Base-by-base conservation (phyloP, 2,888 invertebrate genomes). In the Diplolepis rosae region DNA sequence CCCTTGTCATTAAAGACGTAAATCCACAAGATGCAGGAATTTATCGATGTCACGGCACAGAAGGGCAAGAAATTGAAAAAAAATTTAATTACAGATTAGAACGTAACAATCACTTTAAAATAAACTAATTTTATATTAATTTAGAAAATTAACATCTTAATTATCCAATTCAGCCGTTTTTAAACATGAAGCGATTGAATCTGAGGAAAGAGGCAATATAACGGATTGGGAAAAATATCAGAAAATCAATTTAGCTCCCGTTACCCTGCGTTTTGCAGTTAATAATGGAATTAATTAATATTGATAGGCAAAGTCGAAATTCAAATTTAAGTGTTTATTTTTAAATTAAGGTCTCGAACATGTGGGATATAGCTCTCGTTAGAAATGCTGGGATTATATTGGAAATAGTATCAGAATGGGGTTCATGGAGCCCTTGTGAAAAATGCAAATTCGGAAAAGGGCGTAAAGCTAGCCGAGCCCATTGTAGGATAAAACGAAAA, bases 401-500 rank as follows among this genome's bases (percentile, higher is more conserved):
- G 68, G 90, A 90, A 82, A 74, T 92, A 35, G 79, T 89, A 24
- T 90, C 90, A 2, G 89, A 90, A 78, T 92, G 91, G 92, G 89
- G 89, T 68, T 80, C 88, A 2, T 92, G 92, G 91, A 84, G 91
- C 3, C 81, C 87, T n/a, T 92, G 92, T 79, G 89, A 90, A 77
- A 85, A 89, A 22, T 90, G 91, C 76, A 86, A 83, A 67, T 70
- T 79, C 18, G 81, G 79, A 30, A 77, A 74, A 52, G 90, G 91
- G 42, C 75, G 88, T 48, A 84, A 86, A 79, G 88, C 88, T 52
- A 89, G 90, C 75, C 84, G 83, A 67, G 92, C 91, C 13, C 88
- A 85, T 51, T 93, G 92, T 81, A 88, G 91, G 75, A 80, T 92
- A 45, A 90, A 90, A 80, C 84, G 82, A 4, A 68, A 28, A 7